Evolutionary conservation across 2,888 invertebrate genomes (phyloP), one percentile per base, ranked within the genome.

Genomic region (Metacarcinus magister): DNA sequence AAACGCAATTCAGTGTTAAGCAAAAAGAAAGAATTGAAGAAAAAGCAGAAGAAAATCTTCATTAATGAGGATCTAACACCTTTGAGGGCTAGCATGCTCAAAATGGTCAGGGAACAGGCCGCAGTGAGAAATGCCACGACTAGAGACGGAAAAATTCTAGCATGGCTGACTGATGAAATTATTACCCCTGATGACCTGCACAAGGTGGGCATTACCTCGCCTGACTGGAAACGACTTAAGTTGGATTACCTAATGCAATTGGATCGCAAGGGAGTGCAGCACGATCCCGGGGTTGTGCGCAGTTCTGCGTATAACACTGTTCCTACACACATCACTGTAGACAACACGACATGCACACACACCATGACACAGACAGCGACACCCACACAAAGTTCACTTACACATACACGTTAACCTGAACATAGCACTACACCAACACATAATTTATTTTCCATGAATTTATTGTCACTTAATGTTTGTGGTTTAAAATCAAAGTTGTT

Each of bases 1-100:
- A 90, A 90, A 19, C 39, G 43, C 3, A 90, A 90, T 90, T 3
- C 16, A 90, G n/a, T 90, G 23, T 2, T 90, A 5, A 90, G n/a
- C 2, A 90, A 90, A 0, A 90, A 23, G 43, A 43, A 43, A 7
- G 39, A 46, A 23, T 39, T 90, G 4, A 90, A 46, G 46, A 90
- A 43, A 4, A 90, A 90, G 43, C 19, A 90, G 23, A 90, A 23
- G 43, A 90, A 90, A n/a, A 46, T 90, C 39, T 90, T 43, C 43
- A 90, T 90, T 8, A 90, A 90, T 90, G 43, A 90, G 46, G 90
- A 90, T 19, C 28, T 90, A 19, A 90, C 90, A 75, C 75, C 75
- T 7, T 28, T 75, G 5, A n/a, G 75, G 28, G n/a, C 75, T 75
- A 75, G 28, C 3, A n/a, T 75, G 75, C 3, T 75, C 28, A 75